Evolutionary conservation across 2,113 vertebrate genomes (phyloP), one percentile per base, ranked within the genome.

Genomic region (Ranitomeya imitator): DNA sequence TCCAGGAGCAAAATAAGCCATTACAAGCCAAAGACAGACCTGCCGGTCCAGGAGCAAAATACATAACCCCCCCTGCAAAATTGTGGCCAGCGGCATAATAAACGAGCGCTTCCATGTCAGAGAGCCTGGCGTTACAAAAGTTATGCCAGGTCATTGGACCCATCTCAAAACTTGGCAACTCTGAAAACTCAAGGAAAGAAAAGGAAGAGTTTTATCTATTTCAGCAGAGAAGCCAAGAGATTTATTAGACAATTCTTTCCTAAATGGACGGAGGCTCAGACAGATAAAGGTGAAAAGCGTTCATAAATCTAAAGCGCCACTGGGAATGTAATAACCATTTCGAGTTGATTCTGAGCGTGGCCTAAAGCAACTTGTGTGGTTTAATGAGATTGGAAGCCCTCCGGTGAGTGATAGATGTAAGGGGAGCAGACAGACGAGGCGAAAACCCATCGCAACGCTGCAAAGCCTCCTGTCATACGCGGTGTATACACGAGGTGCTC

Each of bases 191-290:
- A 71, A 23, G 45, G 12, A 26, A 61, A 83, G 18, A 9, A 18
- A 13, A 31, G 12, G 21, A 23, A 3, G 11, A n/a, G 26, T 83
- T 63, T 88, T 73, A 88, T 88, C 86, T 31, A 54, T 61, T 76
- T 76, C 37, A 31, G 54, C 69, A 65, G 79, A 83, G 86, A 73
- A 88, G 65, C 54, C 57, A 26, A 57, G 26, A 88, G 79, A 88
- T 88, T 88, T 88, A 88, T 88, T 83, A 83, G 79, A 83, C 80
- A 88, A 88, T 88, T 88, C 79, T 83, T 51, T 31, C 86, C 79
- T 83, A 83, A 88, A 88, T 83, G 86, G 86, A 83, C 63, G 54
- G 86, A 76, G 80, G 80, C 80, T 83, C 76, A 76, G 79, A 77
- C 69, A 77, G 86, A 83, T 88, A 83, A 83, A 88, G 80, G 86